Evolutionary conservation across 2,113 vertebrate genomes (phyloP), one percentile per base, ranked within the genome.

Genomic region (Polypterus senegalus): DNA sequence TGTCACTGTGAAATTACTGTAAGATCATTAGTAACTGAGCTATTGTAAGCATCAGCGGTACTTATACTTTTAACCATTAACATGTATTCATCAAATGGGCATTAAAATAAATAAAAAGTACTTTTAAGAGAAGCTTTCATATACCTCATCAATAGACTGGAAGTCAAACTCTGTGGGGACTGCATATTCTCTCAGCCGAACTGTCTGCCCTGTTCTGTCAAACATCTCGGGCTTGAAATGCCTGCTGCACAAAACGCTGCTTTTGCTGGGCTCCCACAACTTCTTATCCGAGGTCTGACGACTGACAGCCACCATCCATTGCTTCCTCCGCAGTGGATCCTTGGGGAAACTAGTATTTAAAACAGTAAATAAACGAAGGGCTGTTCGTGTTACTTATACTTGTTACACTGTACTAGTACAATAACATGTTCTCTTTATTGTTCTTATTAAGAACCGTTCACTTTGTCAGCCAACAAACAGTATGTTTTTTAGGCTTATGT

Each of bases 161-260:
- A 64, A 61, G n/a, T 59, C 61, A 11, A 63, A 59, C 9, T 9
- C 6, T 4, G 44, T 63, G n/a, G 58, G 62, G 52, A 55, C 53
- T 9, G 66, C 62, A 49, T 47, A 5, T 10, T 57, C 57, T 10
- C 58, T 48, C 46, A 68, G 66, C 6, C 58, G 59, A 49, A 68
- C 58, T 7, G 63, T 68, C 46, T 68, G 66, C 6, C 66, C 66
- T 5, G 62, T 64, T n/a, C 54, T 46, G 48, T 68, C 62, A 54
- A 68, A 61, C 58, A 57, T 68, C 51, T 68, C 62, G 9, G 9
- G 46, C 52, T 58, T 61, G 60, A 68, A 68, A 52, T 68, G 58
- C 10, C 46, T 52, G 62, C 66, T 67, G 53, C 66, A 64, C 7
- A 64, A 57, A 9, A 60, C 58, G 52, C 62, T 64, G 47, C 48